phyloP scores from a whole-genome alignment of 2,888 invertebrate species.

The Zhuqinia jingwanae region DNA sequence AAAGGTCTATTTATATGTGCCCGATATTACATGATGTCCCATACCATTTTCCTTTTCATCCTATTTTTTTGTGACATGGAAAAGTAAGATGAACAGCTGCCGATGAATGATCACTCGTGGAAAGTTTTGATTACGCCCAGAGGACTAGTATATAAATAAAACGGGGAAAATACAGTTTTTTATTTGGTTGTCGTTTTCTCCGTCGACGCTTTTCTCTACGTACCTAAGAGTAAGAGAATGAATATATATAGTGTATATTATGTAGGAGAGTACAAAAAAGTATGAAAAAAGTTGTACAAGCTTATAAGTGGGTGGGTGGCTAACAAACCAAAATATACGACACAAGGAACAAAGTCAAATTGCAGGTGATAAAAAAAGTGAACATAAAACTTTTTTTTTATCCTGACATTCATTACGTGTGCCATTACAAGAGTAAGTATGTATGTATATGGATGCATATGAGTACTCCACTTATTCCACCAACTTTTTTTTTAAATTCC shows the following conservation, averaged over 20 bases:
- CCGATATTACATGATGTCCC: not conserved
- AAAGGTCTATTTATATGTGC: no score
- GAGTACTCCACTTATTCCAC: not conserved
- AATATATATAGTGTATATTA: no score
- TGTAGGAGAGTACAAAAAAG: no score
- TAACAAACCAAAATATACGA: not conserved
- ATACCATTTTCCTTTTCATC: not conserved
- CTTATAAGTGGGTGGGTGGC: not conserved
- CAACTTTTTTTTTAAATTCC: not conserved
- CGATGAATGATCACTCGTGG: constrained; percentile 53
- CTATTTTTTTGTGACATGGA: constrained; percentile 7
- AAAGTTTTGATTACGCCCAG: constrained; percentile 58
- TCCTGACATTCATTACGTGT: not conserved
- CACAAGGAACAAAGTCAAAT: not conserved
- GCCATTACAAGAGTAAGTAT: not conserved
- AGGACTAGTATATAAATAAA: constrained; percentile 23
- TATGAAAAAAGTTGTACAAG: not conserved
- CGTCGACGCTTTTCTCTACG: no score
- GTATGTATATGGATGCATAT: not conserved
- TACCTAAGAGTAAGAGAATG: no score
- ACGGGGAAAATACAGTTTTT: not conserved
- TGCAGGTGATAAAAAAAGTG: constrained; percentile 7
- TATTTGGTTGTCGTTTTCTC: not conserved
- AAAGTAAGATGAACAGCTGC: constrained; percentile 41
- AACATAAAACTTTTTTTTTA: not conserved